Base-by-base conservation (phyloP, 2,888 invertebrate genomes). In the Rhamphomyia laevipes region DNA sequence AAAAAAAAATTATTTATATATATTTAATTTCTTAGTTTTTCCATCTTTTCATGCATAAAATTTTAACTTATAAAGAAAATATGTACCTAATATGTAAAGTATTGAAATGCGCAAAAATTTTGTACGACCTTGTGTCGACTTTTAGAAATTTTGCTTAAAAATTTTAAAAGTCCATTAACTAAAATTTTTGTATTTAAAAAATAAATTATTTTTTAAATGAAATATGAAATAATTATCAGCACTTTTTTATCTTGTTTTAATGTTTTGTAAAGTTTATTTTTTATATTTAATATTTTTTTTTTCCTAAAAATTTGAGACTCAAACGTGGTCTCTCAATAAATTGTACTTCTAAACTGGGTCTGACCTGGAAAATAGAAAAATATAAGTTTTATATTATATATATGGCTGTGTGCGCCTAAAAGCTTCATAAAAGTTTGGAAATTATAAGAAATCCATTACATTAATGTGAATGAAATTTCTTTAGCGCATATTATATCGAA, bases 291-390 rank as follows among this genome's bases (percentile, higher is more conserved):
- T 31, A 41, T 46, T 42, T 35, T 27, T 37, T 44, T 42, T 43
- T 44, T 51, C 2, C 6, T 43, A 12, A 10, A 30, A 21, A 44
- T 18, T 18, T 41, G 37, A 11, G 48, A 42, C 42, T 11, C 7
- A 38, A 37, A 27, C 41, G 48, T 54, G 52, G 49, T 52, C 51
- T 54, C 52, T 52, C 50, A 50, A 50, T 55, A 50, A 54, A 51
- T 53, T 56, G 52, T 55, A 57, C 53, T 54, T 54, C 53, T 53
- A 49, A 56, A 58, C 58, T 58, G 57, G 57, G 57, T 54, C 56
- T 57, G 54, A 54, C 53, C 58, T 58, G 58, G 58, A 58, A 58
- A 58, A 27, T 27, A 27, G 4, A 27, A 7, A 27, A 7, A 27
- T 6, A 27, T n/a, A 27, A 21, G 21, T 21, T 21, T 21, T 21